Conservation (phyloP, 2,113 vertebrate genomes). For the human region GRCh38 chr3:136452001-136452500, state of each 20-base stretch:
- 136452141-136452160: slow-evolving; percentile 88
- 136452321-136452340: no score
- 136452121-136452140: slow-evolving; percentile 98
- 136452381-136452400: no score
- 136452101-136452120: slow-evolving; percentile 97
- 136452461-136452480: no score
- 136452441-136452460: no score
- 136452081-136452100: slow-evolving; percentile 96
- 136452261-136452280: neutral
- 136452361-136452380: no score
- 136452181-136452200: slow-evolving; percentile 37
- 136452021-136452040: slow-evolving; percentile 92
- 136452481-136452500: no score
- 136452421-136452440: no score
- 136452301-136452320: no score
- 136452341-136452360: no score
- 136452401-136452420: no score
- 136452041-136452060: slow-evolving; percentile 99
- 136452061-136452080: slow-evolving; percentile 99
- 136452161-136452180: slow-evolving; percentile 63
- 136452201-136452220: neutral
- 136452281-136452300: neutral
- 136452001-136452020: slow-evolving; percentile 32
- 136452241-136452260: neutral
- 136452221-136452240: neutral